Evolutionary conservation across 2,797 vertebrate genomes (phyloP).

Genomic region (Chaenodraco wilsoni): DNA sequence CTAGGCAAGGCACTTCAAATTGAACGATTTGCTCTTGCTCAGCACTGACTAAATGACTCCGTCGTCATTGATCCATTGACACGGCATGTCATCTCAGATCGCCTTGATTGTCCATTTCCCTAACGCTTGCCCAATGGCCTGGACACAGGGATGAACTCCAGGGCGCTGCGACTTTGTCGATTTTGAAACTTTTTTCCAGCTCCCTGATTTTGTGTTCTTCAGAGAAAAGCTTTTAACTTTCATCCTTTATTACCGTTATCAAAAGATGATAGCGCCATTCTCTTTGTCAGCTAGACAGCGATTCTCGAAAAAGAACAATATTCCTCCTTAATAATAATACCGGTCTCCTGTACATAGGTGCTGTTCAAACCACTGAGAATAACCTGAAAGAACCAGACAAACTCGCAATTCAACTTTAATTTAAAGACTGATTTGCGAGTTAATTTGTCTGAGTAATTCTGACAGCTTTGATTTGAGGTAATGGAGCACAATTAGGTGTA

Average conservation of each 20-base stretch:
- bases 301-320: conserved; percentile 32
- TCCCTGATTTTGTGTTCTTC: conserved; percentile 20
- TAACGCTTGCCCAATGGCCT: conserved; percentile 13
- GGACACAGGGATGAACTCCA: conserved; percentile 15
- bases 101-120: conserved; percentile 52
- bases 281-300: conserved; percentile 35
- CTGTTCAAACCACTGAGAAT: conserved; percentile 36
- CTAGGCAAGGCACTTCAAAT: conserved; percentile 72
- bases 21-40: conserved; percentile 82
- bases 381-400: conserved; percentile 22
- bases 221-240: conserved; percentile 23
- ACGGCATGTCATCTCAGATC: conserved; percentile 70
- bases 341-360: conserved; percentile 23
- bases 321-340: conserved; percentile 32
- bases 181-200: conserved; percentile 10
- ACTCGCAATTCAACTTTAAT: too few relatives aligned
- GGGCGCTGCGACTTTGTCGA: conserved; percentile 1
- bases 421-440: conserved; percentile 24
- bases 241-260: conserved; percentile 41
- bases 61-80: conserved; percentile 78
- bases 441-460: conserved; percentile 34
- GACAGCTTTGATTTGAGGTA: conserved; percentile 13
- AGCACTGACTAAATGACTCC: conserved; percentile 81
- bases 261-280: conserved; percentile 29
- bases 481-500: not conserved